Evolutionary conservation across 2,888 invertebrate species (phyloP).

Genomic region (Aleiodes testaceus): DNA sequence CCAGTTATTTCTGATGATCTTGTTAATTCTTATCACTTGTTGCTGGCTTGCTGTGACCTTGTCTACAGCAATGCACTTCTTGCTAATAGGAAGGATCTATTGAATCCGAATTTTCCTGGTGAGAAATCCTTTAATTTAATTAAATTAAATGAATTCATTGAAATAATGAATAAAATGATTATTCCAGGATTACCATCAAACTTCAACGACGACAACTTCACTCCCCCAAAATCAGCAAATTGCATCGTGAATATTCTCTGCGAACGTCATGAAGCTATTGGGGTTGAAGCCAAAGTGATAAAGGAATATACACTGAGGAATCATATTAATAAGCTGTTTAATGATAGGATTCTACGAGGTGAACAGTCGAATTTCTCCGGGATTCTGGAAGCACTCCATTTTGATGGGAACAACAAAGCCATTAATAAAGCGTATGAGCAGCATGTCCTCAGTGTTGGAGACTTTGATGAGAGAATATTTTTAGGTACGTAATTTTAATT

Average conservation of each 20-base stretch:
- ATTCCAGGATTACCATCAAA: conserved; percentile 81
- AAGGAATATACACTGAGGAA: conserved; percentile 91
- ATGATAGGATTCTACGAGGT: conserved; percentile 83
- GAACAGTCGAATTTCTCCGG: conserved; percentile 81
- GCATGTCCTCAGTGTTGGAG: conserved; percentile 91
- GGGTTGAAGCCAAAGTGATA: conserved; percentile 92
- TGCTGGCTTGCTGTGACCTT: conserved; percentile 93
- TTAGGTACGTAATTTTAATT: conserved; percentile 77
- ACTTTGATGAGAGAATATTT: conserved; percentile 97
- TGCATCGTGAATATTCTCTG: conserved; percentile 90
- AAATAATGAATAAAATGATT: no score
- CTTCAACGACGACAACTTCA: conserved; percentile 77
- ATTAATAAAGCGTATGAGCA: conserved; percentile 92
- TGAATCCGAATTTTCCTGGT: conserved; percentile 90
- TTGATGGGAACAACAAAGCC: conserved; percentile 89
- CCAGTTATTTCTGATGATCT: conserved; percentile 92
- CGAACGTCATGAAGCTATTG: conserved; percentile 85
- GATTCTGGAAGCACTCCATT: conserved; percentile 84
- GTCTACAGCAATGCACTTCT: conserved; percentile 90
- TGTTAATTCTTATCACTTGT: conserved; percentile 93
- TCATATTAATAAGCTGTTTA: conserved; percentile 83
- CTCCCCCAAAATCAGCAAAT: conserved; percentile 79
- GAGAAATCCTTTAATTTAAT: conserved; percentile 56
- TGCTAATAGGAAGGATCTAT: conserved; percentile 85
- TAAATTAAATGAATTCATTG: no score